phyloP scores from a whole-genome alignment of 1,140 invertebrate genomes.

The Drosophila novamexicana region DNA sequence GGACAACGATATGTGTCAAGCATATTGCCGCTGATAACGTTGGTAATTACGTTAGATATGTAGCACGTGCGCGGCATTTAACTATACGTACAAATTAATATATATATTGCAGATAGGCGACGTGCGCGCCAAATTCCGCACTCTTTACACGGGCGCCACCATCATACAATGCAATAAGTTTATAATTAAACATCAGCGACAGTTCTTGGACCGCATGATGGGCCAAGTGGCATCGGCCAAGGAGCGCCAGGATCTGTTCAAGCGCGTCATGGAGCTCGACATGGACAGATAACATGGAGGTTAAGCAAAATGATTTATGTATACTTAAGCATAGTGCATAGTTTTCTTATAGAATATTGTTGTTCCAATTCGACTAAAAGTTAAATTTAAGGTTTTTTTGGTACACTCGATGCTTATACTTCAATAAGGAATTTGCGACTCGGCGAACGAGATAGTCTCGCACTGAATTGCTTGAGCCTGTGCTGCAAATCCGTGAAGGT shows the following conservation, averaged over 20 bases:
- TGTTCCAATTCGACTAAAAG: conserved; percentile 55
- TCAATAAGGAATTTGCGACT: conserved; percentile 79
- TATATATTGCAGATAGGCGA: conserved; percentile 85
- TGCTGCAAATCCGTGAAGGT: conserved; percentile 67
- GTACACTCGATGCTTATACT: conserved; percentile 60
- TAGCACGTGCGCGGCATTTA: neutral
- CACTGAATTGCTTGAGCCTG: conserved; percentile 54
- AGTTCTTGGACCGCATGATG: conserved; percentile 75
- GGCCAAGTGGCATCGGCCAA: conserved; percentile 84
- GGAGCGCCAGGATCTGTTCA: conserved; percentile 85
- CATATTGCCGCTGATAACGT: conserved; percentile 87
- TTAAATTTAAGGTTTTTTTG: conserved; percentile 34
- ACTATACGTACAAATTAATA: too few relatives aligned
- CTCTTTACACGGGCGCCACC: conserved; percentile 90
- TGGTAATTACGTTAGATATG: conserved; percentile 48
- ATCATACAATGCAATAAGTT: conserved; percentile 91
- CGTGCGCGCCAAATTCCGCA: conserved; percentile 87
- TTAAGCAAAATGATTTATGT: conserved; percentile 31
- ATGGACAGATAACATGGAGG: conserved; percentile 55
- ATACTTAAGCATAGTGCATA: conserved; percentile 61
- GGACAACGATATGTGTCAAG: conserved; percentile 89
- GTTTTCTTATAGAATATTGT: conserved; percentile 51
- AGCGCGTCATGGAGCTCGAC: conserved; percentile 85
- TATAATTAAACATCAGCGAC: conserved; percentile 88
- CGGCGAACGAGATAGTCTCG: conserved; percentile 49